Conservation (phyloP, 2,797 vertebrate species). For the Clarias fuscus region DNA sequence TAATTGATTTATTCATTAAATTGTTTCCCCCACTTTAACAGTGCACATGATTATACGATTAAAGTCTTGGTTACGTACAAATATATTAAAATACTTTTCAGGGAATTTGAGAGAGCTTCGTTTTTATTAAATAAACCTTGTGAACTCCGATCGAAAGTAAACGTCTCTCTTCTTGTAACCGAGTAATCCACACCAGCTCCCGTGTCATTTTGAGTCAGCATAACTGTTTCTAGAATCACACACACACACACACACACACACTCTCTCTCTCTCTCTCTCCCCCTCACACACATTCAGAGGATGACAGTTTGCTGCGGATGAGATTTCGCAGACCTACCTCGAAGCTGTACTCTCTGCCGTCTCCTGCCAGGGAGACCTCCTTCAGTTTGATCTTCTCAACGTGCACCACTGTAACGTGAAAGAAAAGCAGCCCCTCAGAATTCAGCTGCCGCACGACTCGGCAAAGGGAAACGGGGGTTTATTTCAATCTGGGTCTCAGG, state of each 20-base stretch:
- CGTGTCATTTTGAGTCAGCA: not conserved
- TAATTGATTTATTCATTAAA: too few species aligned
- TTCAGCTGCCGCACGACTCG: not conserved
- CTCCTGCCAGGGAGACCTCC: conserved; percentile 47
- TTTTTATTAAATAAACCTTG: not conserved
- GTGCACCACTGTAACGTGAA: conserved; percentile 54
- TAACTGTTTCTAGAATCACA: not conserved
- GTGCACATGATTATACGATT: not conserved
- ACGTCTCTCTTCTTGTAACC: not conserved
- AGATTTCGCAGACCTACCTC: conserved; percentile 51
- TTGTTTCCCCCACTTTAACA: not conserved
- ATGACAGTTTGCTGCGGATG: not conserved
- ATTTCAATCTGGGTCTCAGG: not conserved
- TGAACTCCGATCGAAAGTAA: not conserved
- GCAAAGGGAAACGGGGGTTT: not conserved
- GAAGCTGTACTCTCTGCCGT: conserved; percentile 56
- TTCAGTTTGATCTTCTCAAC: conserved; percentile 61
- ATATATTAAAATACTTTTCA: not conserved
- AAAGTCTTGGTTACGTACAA: not conserved
- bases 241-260: not conserved
- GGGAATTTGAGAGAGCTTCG: not conserved
- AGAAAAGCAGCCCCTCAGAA: not conserved
- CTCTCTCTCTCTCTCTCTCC: not conserved
- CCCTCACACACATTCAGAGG: not conserved
- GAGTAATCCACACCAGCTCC: not conserved